Evolutionary conservation across 2,888 invertebrate species (phyloP), one percentile per base, ranked within the genome.

Genomic region (Steinernema hermaphroditum): DNA sequence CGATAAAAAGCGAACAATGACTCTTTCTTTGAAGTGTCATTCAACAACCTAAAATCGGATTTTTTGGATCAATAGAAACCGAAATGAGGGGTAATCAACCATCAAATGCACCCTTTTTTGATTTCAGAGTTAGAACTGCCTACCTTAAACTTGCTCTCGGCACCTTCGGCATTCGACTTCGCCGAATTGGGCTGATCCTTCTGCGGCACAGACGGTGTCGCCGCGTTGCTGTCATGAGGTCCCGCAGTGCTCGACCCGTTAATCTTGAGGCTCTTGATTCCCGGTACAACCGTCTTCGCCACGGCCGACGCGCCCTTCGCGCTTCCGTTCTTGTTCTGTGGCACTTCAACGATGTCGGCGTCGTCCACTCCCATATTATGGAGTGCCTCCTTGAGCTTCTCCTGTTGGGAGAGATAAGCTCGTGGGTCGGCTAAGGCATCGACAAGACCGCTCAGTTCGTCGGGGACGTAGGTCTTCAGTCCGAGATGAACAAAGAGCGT

Each of bases 401-500:
- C 73, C 50, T 76, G 74, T 24, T 50, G 70, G 0, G 34, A 32
- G 27, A 70, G 32, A 88, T 94, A 94, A 2, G 93, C 94, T 75
- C 94, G 90, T 0, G 97, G 97, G 88, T 96, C 96, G 9, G 95
- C 94, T 75, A 98, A 89, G 2, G 96, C 96, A 76, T 96, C 96
- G 93, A 98, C 98, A 87, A 99, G 93, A 87, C 96, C 93, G 90
- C 95, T 95, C 87, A 97, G 93, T 69, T 97, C 98, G 71, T 85
- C 85, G 0, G 98, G 98, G 81, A 99, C 96, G 89, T 99, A 99
- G 84, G 98, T 99, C 90, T 97, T 97, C 77, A 98, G 91, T 89
- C 96, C 96, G 86, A 99, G 96, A 88, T 96, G 94, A 87, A 97
- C 97, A 90, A 99, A 99, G 79, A 99, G 90, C 92, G 97, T 98